phyloP scores from a whole-genome alignment of 2,888 invertebrate genomes.

The Epistrophe eligans region DNA sequence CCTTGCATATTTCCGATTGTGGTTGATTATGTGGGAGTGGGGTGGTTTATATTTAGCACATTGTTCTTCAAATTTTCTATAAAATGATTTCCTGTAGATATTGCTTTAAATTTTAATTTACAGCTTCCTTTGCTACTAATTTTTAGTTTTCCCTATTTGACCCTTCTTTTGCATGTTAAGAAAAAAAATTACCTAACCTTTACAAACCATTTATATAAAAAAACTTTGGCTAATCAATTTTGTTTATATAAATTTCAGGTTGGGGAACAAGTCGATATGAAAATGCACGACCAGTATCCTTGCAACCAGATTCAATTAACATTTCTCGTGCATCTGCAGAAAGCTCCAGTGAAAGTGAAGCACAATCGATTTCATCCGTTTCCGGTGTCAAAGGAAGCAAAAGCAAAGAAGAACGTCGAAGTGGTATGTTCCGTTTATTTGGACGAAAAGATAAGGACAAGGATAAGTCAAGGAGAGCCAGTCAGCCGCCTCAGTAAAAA shows the following conservation, averaged over 20 bases:
- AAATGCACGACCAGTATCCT: slow-evolving; percentile 82
- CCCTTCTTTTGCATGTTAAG: slow-evolving; percentile 9
- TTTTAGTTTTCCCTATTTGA: neutral
- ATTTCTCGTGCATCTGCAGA: slow-evolving; percentile 82
- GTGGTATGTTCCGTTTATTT: slow-evolving; percentile 83
- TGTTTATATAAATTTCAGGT: slow-evolving; percentile 78
- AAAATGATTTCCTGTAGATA: neutral
- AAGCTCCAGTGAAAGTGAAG: slow-evolving; percentile 84
- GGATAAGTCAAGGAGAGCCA: slow-evolving; percentile 81
- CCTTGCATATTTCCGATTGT: neutral
- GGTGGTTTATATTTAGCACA: neutral
- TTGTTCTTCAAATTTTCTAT: neutral
- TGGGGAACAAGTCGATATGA: slow-evolving; percentile 83
- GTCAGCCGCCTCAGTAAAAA: slow-evolving; percentile 80
- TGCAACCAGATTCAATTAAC: slow-evolving; percentile 81
- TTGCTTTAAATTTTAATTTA: slow-evolving; percentile 21
- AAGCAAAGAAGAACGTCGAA: slow-evolving; percentile 82
- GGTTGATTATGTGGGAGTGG: neutral
- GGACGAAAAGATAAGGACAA: slow-evolving; percentile 82
- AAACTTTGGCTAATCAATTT: neutral
- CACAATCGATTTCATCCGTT: slow-evolving; percentile 83
- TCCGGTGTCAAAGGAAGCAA: slow-evolving; percentile 82
- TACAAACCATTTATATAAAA: too few species aligned
- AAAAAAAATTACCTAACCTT: neutral
- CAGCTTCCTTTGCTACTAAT: slow-evolving; percentile 18